These are phyloP conservation scores for Phalacrocorax carbo DNA, from an alignment of 2,113 vertebrate species.

Conservation along the genomic window DNA sequence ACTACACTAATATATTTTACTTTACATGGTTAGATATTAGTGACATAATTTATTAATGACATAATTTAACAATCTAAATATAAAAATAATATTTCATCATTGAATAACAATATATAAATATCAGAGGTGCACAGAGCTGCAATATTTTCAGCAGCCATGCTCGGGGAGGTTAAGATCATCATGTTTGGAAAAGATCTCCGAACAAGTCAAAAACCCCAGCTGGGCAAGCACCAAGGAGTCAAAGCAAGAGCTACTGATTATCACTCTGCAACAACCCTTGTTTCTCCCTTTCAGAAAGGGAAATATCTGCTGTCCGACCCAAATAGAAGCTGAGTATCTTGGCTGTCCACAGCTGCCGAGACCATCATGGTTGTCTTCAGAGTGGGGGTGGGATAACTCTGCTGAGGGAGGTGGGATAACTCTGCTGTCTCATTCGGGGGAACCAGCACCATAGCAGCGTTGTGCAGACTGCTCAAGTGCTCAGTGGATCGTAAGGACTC, in stretches of 20 bases:
- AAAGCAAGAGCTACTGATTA: not conserved
- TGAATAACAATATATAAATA: not conserved
- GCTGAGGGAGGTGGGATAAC: not conserved
- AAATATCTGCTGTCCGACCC: not conserved
- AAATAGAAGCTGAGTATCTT: not conserved
- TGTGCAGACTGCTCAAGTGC: not conserved
- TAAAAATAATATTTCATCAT: not conserved
- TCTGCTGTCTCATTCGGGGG: not conserved
- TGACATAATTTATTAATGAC: not conserved
- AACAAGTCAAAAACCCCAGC: not conserved
- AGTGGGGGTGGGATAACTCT: not conserved
- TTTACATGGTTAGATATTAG: not conserved
- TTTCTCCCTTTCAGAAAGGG: not conserved
- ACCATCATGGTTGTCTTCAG: not conserved
- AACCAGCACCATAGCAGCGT: fast-evolving
- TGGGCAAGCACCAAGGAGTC: not conserved
- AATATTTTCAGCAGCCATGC: not conserved
- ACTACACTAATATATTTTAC: not conserved
- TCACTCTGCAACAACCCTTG: not conserved
- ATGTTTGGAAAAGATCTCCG: not conserved
- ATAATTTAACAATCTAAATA: not conserved
- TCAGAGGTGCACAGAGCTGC: not conserved
- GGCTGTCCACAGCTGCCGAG: not conserved
- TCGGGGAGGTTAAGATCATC: not conserved
- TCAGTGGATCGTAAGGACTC: not conserved